phyloP scores from a whole-genome alignment of 2,888 invertebrate genomes.

The Acrobasis repandana region DNA sequence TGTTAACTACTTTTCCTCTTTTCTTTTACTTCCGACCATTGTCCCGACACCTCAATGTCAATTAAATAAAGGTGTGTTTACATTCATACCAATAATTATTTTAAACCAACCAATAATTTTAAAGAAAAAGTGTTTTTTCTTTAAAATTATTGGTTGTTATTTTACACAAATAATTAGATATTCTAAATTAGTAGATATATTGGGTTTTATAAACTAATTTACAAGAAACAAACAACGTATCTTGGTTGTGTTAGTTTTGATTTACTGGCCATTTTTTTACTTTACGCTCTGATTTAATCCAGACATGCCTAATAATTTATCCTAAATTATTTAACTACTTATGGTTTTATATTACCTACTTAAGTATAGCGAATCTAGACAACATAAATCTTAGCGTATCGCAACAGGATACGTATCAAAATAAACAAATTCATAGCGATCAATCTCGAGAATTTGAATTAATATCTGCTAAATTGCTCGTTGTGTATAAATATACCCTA shows the following conservation, averaged over 20 bases:
- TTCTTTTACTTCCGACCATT: slow-evolving; percentile 27
- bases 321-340: neutral
- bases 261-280: no score
- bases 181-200: no score
- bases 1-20: slow-evolving; percentile 7
- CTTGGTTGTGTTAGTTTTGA: no score
- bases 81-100: no score
- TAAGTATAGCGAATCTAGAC: neutral
- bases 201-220: no score
- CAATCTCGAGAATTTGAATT: slow-evolving; percentile 1
- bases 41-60: slow-evolving; percentile 15
- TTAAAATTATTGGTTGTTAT: no score
- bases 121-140: no score
- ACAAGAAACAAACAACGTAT: no score
- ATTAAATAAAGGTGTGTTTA: neutral
- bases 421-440: slow-evolving; percentile 25
- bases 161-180: no score
- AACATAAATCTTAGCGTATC: neutral
- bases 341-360: neutral
- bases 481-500: slow-evolving; percentile 17
- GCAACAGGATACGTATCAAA: slow-evolving; percentile 11
- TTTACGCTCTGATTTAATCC: no score
- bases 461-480: slow-evolving; percentile 14
- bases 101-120: no score
- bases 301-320: no score